Conservation (phyloP, 2,888 invertebrate genomes). For the Papilio elwesi region DNA sequence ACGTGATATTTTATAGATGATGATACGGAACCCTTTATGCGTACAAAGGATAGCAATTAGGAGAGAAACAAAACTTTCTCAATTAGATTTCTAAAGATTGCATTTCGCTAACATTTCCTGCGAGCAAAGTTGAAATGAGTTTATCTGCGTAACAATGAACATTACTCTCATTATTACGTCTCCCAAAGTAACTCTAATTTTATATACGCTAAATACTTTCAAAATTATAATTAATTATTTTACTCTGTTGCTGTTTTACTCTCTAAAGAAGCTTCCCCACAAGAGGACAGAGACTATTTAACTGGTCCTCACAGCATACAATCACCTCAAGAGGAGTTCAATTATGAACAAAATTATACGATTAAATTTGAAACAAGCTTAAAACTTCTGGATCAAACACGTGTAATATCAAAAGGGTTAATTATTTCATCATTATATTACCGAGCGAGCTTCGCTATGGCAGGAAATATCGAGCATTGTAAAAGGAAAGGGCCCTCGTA, state of each 20-base stretch:
- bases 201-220: too few species aligned
- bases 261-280: too few species aligned
- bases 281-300: too few species aligned
- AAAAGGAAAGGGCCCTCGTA: slow-evolving; percentile 13
- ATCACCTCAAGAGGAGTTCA: too few species aligned
- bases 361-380: too few species aligned
- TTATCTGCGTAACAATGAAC: neutral
- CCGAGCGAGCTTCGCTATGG: neutral
- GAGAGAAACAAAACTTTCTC: slow-evolving; percentile 3
- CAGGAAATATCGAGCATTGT: slow-evolving; percentile 9
- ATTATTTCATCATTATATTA: neutral
- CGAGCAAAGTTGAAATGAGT: slow-evolving; percentile 12
- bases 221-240: too few species aligned
- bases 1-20: too few species aligned
- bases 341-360: too few species aligned
- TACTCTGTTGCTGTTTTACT: too few species aligned
- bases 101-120: slow-evolving; percentile 7
- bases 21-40: too few species aligned
- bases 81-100: slow-evolving; percentile 17
- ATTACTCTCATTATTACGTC: neutral
- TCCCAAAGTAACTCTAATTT: neutral
- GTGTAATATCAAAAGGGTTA: slow-evolving; percentile 2
- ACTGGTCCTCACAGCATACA: too few species aligned
- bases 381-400: neutral
- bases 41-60: slow-evolving; percentile 8